phyloP scores from a whole-genome alignment of 2,797 vertebrate species.

The Rhinella marina region DNA sequence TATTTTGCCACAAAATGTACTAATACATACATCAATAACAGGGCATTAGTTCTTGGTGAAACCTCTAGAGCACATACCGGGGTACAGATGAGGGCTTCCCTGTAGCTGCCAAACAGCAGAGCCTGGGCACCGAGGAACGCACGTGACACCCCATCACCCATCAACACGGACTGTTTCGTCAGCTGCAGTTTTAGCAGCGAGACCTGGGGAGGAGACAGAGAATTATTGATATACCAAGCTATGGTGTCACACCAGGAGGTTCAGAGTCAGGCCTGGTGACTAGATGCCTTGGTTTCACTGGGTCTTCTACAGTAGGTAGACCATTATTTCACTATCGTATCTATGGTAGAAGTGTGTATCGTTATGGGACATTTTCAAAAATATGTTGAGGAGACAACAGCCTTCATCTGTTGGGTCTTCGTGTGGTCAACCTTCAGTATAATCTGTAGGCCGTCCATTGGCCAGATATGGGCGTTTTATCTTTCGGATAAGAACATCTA shows the following conservation, averaged over 20 bases:
- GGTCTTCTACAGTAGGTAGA: too few species aligned
- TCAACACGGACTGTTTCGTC: conserved; percentile 80
- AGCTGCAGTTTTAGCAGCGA: conserved; percentile 80
- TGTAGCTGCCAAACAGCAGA: conserved; percentile 87
- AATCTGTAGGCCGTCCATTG: too few species aligned
- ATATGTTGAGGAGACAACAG: too few species aligned
- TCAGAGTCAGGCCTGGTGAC: background rate
- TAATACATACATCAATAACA: too few species aligned
- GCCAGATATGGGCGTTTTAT: too few species aligned
- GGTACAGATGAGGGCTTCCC: conserved; percentile 75
- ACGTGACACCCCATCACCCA: conserved; percentile 83
- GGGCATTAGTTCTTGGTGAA: background rate
- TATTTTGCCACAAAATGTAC: background rate
- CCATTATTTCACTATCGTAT: too few species aligned
- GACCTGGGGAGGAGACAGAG: conserved; percentile 71
- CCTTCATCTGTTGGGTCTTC: too few species aligned
- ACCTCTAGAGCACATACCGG: conserved; percentile 69
- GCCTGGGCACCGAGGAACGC: conserved; percentile 88
- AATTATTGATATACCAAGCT: background rate
- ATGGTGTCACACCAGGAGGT: background rate
- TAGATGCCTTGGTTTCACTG: too few species aligned
- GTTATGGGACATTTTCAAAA: too few species aligned
- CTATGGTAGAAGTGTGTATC: too few species aligned
- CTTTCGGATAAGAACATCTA: background rate
- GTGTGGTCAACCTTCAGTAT: too few species aligned